Conservation (phyloP, 1,140 invertebrate species). For the Hermatobates lingyangjiaoensis region DNA sequence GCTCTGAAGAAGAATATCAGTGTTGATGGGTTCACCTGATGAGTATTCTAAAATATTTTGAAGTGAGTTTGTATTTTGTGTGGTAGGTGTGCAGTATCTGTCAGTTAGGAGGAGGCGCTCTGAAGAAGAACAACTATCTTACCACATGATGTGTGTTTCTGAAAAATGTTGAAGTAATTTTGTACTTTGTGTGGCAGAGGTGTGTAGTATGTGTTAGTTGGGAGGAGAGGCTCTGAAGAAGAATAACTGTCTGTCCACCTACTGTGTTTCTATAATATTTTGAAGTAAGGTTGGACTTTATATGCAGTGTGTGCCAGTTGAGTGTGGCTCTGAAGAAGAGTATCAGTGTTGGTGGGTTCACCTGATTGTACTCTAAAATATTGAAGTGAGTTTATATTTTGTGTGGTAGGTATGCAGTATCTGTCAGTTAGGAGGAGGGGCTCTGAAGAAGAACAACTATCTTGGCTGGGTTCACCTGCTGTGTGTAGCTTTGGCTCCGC, state of each 20-base stretch:
- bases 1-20: background rate
- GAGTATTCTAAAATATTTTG: constrained; percentile 5
- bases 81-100: constrained; percentile 16
- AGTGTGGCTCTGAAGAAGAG: constrained; percentile 23
- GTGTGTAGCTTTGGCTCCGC: constrained; percentile 26
- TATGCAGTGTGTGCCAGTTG: constrained; percentile 28
- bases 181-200: constrained; percentile 19
- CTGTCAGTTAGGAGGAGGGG: constrained; percentile 34
- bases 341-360: background rate
- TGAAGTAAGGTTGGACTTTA: constrained; percentile 31
- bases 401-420: constrained; percentile 16
- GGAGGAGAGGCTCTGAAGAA: constrained; percentile 40
- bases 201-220: constrained; percentile 23
- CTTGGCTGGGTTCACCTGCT: constrained; percentile 34
- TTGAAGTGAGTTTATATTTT: constrained; percentile 21
- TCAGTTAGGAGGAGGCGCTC: constrained; percentile 35
- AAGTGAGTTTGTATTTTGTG: constrained; percentile 18
- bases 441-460: constrained; percentile 37
- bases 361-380: too few species aligned
- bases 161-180: background rate
- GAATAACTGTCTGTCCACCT: constrained; percentile 35
- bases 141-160: constrained; percentile 31
- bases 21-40: constrained; percentile 2
- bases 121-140: constrained; percentile 36
- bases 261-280: constrained; percentile 23